Evolutionary conservation across 2,113 vertebrate species (phyloP), one percentile per base, ranked within the genome.

Genomic region (Etheostoma spectabile): DNA sequence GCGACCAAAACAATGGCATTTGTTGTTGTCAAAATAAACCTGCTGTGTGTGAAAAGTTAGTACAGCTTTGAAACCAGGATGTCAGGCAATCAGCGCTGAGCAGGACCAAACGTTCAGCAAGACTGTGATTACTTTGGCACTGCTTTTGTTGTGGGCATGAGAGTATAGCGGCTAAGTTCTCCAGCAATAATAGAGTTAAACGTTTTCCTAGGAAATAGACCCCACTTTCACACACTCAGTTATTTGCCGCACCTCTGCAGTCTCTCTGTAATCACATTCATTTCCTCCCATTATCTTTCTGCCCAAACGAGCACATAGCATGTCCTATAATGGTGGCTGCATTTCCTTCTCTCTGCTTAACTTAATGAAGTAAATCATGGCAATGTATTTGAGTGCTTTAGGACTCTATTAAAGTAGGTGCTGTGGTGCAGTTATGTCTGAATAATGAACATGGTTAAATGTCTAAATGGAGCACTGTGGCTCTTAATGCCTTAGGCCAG

Each of bases 241-340:
- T 72, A 48, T 62, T 56, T 12, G 66, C 61, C 42, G 6, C 77
- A 88, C 80, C 76, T 83, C 79, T 71, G 82, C 82, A 82, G 74
- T 77, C 62, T 45, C 76, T 74, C 86, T 74, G 57, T 87, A 92
- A 93, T 93, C 89, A 88, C 42, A 8, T 86, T 77, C 18, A 91
- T 91, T 91, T 94, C 90, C 90, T 84, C 71, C 77, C 85, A 90
- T 92, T 93, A 93, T 94, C 77, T 91, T 91, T 88, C 79, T 79
- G 69, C 88, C 79, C 66, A 83, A 91, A 86, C 79, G 33, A 88
- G 86, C 86, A 86, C 84, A 84, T 74, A 84, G 68, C 81, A 82
- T 77, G 78, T 83, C 57, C 60, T 68, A 35, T 85, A 82, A 85
- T 76, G 59, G 74, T 45, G 73, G 81, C n/a, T 66, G 69, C 63